phyloP scores from a whole-genome alignment of 2,113 vertebrate species.

The Neogale vison region DNA sequence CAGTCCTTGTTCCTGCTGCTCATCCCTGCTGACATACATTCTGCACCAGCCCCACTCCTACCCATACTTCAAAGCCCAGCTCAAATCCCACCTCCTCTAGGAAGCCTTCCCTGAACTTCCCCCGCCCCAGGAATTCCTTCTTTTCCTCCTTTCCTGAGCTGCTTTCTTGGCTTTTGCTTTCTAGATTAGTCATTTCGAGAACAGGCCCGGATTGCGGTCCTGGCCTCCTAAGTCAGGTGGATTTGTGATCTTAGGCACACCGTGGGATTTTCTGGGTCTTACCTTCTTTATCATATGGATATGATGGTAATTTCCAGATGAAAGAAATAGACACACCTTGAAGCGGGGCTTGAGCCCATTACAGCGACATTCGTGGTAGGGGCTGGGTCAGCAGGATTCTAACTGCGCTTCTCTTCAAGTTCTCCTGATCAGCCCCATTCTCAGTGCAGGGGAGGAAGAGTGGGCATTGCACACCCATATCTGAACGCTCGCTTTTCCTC shows the following conservation, averaged over 20 bases:
- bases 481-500: too few species aligned
- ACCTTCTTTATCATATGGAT: background rate
- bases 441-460: fast-evolving
- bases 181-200: background rate
- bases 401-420: background rate
- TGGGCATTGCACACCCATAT: fast-evolving
- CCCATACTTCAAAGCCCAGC: background rate
- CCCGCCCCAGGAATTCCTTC: background rate
- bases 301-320: background rate
- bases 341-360: background rate
- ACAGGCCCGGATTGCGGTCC: background rate
- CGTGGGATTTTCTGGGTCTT: background rate
- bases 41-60: background rate
- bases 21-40: too few species aligned
- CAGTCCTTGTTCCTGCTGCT: background rate
- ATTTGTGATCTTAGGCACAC: background rate
- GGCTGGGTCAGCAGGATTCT: background rate
- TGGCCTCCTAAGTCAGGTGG: background rate
- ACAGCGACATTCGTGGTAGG: fast-evolving
- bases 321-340: background rate
- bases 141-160: too few species aligned
- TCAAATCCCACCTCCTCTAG: background rate
- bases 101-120: background rate
- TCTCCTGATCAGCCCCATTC: too few species aligned
- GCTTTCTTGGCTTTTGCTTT: background rate